A percentile compares a stretch with the other conserved stretches of the same genome.
phyloP scores from a whole-genome alignment of 2,888 invertebrate species.

The Drosophila algonquin region DNA sequence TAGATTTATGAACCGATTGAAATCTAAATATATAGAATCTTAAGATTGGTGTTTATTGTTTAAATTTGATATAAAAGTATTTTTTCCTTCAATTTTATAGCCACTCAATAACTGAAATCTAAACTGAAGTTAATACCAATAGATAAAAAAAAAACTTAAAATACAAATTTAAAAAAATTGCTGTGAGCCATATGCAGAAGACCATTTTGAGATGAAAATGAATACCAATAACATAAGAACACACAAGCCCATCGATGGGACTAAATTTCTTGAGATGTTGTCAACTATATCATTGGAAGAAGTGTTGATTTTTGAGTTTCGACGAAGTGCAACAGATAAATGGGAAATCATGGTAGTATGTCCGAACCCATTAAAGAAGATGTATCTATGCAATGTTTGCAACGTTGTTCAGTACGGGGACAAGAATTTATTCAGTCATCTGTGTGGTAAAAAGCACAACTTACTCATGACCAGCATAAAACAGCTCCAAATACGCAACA shows the following conservation, averaged over 20 bases:
- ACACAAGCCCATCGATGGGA: constrained; percentile 24
- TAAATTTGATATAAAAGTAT: constrained; percentile 56
- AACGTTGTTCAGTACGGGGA: constrained; percentile 63
- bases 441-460: constrained; percentile 78
- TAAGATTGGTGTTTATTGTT: constrained; percentile 24
- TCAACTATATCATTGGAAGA: constrained; percentile 61
- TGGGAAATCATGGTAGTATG: constrained; percentile 61
- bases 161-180: constrained; percentile 26
- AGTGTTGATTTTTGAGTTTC: constrained; percentile 66
- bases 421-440: constrained; percentile 73
- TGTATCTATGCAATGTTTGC: constrained; percentile 71
- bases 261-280: constrained; percentile 41
- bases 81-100: constrained; percentile 73
- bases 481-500: constrained; percentile 8
- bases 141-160: constrained; percentile 23
- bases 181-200: constrained; percentile 44
- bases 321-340: constrained; percentile 16
- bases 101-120: constrained; percentile 52
- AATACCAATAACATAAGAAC: constrained; percentile 16
- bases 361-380: constrained; percentile 32
- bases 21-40: background rate
- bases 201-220: constrained; percentile 40
- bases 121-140: constrained; percentile 34
- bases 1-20: background rate
- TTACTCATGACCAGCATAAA: constrained; percentile 50